Conservation (phyloP, 2,113 vertebrate genomes). For the Eudyptes chrysolophus region DNA sequence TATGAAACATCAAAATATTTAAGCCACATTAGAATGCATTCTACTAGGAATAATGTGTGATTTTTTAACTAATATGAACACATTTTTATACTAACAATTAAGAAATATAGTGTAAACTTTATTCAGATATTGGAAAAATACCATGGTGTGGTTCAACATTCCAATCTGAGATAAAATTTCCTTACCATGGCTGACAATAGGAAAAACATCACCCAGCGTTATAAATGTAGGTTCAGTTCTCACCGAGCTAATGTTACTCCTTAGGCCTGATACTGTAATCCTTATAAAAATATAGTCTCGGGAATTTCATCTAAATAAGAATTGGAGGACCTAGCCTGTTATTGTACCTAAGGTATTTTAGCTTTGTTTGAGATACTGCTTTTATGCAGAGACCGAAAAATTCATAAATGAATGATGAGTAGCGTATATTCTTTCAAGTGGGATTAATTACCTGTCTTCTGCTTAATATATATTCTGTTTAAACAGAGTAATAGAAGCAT, state of each 20-base stretch:
- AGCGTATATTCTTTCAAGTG: not conserved
- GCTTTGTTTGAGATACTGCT: not conserved
- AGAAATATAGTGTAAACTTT: not conserved
- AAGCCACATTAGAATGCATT: not conserved
- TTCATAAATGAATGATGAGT: slow-evolving; percentile 52
- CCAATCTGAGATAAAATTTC: not conserved
- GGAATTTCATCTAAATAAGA: not conserved
- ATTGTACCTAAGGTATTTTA: not conserved
- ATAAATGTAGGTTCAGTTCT: not conserved
- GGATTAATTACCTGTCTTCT: slow-evolving; percentile 60
- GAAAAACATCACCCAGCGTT: not conserved
- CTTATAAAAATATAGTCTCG: not conserved
- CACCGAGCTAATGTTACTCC: not conserved
- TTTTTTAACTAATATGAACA: not conserved
- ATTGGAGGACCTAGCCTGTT: not conserved
- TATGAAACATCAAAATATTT: not conserved
- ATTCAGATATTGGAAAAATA: not conserved
- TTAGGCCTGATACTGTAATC: not conserved
- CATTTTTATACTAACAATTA: not conserved
- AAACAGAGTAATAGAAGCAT: slow-evolving; percentile 45
- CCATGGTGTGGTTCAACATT: not conserved
- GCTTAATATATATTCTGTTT: slow-evolving; percentile 49
- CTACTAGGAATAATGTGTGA: not conserved
- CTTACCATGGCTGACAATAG: not conserved
- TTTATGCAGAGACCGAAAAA: slow-evolving; percentile 1